Evolutionary conservation across 2,888 invertebrate genomes (phyloP), one percentile per base, ranked within the genome.

Genomic region (Macaria liturata): DNA sequence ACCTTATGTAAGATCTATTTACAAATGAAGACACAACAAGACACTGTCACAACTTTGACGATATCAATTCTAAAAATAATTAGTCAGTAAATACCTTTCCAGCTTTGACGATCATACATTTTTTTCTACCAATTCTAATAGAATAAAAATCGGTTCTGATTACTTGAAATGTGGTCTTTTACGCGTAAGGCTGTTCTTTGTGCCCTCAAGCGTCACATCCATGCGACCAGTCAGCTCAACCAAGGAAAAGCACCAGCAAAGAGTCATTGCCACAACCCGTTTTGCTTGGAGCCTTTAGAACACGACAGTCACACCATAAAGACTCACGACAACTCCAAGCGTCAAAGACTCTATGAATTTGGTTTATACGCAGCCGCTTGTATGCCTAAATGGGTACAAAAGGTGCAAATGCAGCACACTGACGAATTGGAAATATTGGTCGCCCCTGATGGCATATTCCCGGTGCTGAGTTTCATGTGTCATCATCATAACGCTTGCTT

Each of bases 341-440:
- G 91, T 3, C 86, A 89, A 68, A 73, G 63, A 20, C 70, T 90
- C 1, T 90, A 91, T 52, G 86, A 90, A 51, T 91, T 88, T 51
- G 91, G 91, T 30, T 66, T 91, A 3, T 91, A 91, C 63, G 84
- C 84, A 0, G 91, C 87, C 1, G 80, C 84, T 3, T 91, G 90
- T 62, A 59, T 90, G 67, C 91, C 91, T 0, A 91, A 89, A 65
- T 91, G 72, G 60, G 88, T 91, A 1, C 91, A 91, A 62, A 84
- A 84, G 65, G 71, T 90, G 31, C 86, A 85, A 69, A 76, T 91
- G 76, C 87, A 88, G 53, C 85, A 86, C 55, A 81, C 70, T 0
- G 91, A 88, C 56, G 81, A 90, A 62, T 64, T 91, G 46, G 89
- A 91, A 65, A 80, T 91, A 47, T 65, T 87, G 0, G 81, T 84